Evolutionary conservation across 92 coral and sea anemone species (phyloP).

Genomic region (Micromussa lordhowensis): DNA sequence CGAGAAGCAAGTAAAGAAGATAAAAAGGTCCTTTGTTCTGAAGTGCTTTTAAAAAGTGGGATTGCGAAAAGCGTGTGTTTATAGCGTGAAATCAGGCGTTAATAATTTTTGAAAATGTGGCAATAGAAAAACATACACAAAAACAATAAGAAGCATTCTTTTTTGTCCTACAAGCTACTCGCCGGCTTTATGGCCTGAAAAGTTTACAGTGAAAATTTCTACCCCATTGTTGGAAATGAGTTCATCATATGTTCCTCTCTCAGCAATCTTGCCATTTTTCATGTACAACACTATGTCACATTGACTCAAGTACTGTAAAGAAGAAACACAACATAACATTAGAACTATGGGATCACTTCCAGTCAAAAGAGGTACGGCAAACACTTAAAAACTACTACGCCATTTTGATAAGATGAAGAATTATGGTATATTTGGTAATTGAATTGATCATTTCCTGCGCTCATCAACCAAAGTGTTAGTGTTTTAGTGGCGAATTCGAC

Average conservation of each 20-base stretch:
- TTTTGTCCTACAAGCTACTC: neutral
- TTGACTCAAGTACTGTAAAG: conserved; percentile 77
- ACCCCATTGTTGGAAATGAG: conserved; percentile 84
- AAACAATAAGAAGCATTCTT: neutral
- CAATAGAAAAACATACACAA: neutral
- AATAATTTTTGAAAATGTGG: neutral
- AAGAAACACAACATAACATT: neutral
- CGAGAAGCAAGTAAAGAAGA: too few species aligned
- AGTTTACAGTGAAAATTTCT: neutral
- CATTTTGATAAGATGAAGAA: neutral
- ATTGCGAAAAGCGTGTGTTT: neutral
- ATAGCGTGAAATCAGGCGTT: neutral
- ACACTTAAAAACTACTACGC: neutral
- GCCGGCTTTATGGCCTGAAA: neutral
- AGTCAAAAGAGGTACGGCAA: neutral
- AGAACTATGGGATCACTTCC: neutral
- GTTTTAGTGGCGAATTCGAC: neutral
- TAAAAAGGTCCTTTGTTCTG: too few species aligned
- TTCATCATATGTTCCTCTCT: conserved; percentile 78
- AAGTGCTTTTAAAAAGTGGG: too few species aligned
- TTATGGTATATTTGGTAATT: neutral
- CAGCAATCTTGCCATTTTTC: conserved; percentile 88
- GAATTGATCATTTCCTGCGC: neutral
- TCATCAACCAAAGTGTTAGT: neutral
- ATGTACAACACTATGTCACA: conserved; percentile 82